phyloP scores from a whole-genome alignment of 1,140 invertebrate species.

The Diplogasteroides magnus region DNA sequence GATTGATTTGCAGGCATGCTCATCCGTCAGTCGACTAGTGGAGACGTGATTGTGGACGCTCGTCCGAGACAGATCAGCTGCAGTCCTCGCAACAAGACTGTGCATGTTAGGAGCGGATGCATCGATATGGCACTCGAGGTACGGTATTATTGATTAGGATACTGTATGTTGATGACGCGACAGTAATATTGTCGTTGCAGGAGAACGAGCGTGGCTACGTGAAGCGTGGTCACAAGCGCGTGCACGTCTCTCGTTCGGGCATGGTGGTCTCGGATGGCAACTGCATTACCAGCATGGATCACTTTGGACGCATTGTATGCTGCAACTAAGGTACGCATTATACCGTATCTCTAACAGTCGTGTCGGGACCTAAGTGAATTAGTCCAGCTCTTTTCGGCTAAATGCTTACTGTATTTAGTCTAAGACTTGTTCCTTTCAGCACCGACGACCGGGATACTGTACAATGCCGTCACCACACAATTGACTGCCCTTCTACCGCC shows the following conservation, averaged over 20 bases:
- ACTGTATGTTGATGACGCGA: neutral
- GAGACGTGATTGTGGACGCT: conserved; percentile 15
- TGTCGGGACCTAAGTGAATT: too few relatives aligned
- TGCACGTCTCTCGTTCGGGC: conserved; percentile 22
- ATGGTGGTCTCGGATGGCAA: conserved; percentile 27
- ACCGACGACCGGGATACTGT: too few relatives aligned
- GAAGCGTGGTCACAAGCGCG: conserved; percentile 17
- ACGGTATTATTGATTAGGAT: neutral
- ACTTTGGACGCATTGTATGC: too few relatives aligned
- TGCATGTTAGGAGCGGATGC: conserved; percentile 14
- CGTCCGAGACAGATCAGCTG: conserved; percentile 18
- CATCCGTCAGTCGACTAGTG: conserved; percentile 10
- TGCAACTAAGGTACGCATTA: too few relatives aligned
- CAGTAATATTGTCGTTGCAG: conserved; percentile 7
- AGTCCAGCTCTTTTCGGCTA: too few relatives aligned
- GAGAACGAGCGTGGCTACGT: conserved; percentile 15
- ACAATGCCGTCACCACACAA: too few relatives aligned
- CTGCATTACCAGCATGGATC: too few relatives aligned
- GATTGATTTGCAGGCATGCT: conserved; percentile 7
- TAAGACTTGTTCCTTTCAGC: too few relatives aligned
- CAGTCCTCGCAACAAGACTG: conserved; percentile 5
- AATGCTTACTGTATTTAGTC: too few relatives aligned
- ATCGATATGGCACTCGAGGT: conserved; percentile 25
- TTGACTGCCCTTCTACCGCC: too few relatives aligned
- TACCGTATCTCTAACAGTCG: too few relatives aligned